Percentiles rank a stretch among this genome's conserved stretches.
phyloP scores from a whole-genome alignment of 2,113 vertebrate species.

The Leptobrachium ailaonicum region DNA sequence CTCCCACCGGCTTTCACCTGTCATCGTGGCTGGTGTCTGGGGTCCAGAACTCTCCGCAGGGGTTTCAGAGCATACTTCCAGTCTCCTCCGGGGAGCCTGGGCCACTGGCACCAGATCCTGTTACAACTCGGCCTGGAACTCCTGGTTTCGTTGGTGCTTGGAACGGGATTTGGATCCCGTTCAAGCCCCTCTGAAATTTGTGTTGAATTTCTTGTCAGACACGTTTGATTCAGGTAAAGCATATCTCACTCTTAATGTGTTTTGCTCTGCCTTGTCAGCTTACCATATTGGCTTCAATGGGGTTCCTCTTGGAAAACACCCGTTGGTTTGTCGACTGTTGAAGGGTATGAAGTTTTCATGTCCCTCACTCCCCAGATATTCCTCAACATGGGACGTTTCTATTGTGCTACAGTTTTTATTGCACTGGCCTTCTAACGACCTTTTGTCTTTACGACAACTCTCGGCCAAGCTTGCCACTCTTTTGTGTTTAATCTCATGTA shows the following conservation, averaged over 20 bases:
- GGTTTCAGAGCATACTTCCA: neutral
- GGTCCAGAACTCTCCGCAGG: neutral
- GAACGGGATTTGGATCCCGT: neutral
- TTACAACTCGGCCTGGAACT: neutral
- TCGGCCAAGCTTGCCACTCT: neutral
- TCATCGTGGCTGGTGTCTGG: neutral
- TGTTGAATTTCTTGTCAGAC: neutral
- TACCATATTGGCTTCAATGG: neutral
- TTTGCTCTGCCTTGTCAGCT: neutral
- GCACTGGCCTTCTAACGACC: neutral
- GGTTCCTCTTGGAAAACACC: neutral
- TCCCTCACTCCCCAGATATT: neutral
- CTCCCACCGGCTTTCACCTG: neutral
- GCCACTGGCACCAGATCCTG: no score
- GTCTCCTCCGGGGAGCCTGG: no score
- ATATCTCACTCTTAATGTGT: neutral
- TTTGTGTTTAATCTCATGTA: neutral
- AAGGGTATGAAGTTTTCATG: neutral
- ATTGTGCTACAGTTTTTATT: neutral
- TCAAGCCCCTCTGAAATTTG: neutral
- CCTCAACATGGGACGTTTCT: neutral
- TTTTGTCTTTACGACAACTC: neutral
- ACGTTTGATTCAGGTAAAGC: neutral
- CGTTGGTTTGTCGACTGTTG: neutral
- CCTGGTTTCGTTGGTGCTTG: neutral